These are phyloP conservation scores for Peromyscus eremicus DNA, from an alignment of 2,797 vertebrate species.

Conservation along the genomic window DNA sequence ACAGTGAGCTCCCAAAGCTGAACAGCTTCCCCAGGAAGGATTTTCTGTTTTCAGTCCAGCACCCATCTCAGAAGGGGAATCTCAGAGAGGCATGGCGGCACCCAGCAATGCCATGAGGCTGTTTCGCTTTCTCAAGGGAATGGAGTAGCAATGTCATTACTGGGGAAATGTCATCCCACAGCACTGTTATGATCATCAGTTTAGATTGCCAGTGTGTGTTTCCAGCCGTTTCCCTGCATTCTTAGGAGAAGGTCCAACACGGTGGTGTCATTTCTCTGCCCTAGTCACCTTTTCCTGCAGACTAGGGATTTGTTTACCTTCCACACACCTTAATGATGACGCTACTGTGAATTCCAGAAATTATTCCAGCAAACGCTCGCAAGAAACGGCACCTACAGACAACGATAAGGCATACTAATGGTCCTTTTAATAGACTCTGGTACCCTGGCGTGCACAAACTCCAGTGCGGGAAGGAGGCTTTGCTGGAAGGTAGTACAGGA, in stretches of 20 bases:
- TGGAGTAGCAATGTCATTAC: background rate
- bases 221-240: conserved; percentile 15
- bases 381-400: conserved; percentile 28
- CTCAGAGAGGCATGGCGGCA: background rate
- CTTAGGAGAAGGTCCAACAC: background rate
- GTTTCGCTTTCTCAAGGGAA: background rate
- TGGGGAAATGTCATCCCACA: background rate
- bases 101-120: background rate
- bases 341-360: conserved; percentile 6
- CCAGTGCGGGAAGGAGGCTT: background rate
- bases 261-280: background rate
- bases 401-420: conserved; percentile 3
- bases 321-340: background rate
- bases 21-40: background rate
- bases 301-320: background rate
- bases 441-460: background rate
- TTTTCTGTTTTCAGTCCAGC: rapidly evolving
- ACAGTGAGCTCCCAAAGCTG: background rate
- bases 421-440: conserved; percentile 44
- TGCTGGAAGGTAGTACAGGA: background rate
- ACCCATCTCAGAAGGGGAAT: background rate
- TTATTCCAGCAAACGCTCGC: background rate
- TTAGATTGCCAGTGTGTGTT: background rate
- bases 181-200: background rate
- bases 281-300: background rate